A percentile compares a stretch with the other conserved stretches of the same genome.
Evolutionary conservation across 92 coral and sea anemone genomes (phyloP).

Genomic region (Palythoa caribaeorum): DNA sequence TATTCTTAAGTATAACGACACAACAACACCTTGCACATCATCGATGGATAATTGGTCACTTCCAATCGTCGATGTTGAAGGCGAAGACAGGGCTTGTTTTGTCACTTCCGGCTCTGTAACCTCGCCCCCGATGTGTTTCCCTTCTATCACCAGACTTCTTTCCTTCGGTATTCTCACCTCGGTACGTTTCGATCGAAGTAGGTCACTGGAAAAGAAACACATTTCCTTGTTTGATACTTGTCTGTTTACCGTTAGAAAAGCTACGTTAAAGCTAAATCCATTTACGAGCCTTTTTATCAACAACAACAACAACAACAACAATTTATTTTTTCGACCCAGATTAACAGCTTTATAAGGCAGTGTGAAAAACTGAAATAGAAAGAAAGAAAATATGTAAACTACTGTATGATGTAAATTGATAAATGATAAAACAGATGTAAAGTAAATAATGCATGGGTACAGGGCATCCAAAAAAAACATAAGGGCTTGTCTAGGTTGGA

Average conservation of each 20-base stretch:
- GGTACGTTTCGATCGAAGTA: conserved; percentile 59
- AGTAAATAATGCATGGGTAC: too few species aligned
- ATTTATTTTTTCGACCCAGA: too few species aligned
- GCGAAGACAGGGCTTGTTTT: conserved; percentile 45
- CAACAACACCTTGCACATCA: conserved; percentile 13
- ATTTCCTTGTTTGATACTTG: not conserved
- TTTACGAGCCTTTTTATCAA: too few species aligned
- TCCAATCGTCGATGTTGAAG: conserved; percentile 53
- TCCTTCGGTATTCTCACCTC: conserved; percentile 86
- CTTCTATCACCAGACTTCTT: conserved; percentile 78
- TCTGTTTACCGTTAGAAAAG: not conserved
- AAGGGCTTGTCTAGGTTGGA: too few species aligned
- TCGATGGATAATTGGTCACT: conserved; percentile 30
- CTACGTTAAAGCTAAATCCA: too few species aligned
- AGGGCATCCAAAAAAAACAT: too few species aligned
- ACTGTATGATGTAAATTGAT: too few species aligned
- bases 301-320: too few species aligned
- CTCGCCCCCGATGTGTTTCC: conserved; percentile 75
- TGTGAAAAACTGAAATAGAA: too few species aligned
- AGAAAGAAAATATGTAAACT: too few species aligned
- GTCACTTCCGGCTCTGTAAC: conserved; percentile 36
- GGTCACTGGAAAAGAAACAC: conserved; percentile 63
- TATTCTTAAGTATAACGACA: not conserved
- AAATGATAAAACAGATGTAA: too few species aligned
- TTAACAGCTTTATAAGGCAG: too few species aligned